phyloP scores from a whole-genome alignment of 2,113 vertebrate genomes.

The Colaptes auratus region DNA sequence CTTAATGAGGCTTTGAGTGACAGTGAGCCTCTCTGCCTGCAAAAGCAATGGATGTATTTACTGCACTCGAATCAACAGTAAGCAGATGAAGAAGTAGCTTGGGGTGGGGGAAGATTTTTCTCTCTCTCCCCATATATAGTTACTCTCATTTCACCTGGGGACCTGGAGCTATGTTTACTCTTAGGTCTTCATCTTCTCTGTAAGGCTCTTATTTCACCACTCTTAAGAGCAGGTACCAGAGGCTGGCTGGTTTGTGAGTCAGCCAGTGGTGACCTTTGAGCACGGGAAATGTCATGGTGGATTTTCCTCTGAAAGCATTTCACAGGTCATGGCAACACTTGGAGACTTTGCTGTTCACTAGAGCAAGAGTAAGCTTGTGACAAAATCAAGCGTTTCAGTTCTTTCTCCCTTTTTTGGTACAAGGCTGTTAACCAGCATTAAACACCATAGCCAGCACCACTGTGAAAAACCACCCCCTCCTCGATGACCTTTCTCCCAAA shows the following conservation, averaged over 20 bases:
- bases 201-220: background rate
- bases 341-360: background rate
- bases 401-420: background rate
- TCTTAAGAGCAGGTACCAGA: background rate
- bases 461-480: background rate
- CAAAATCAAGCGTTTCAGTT: background rate
- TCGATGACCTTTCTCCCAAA: background rate
- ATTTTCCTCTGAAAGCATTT: background rate
- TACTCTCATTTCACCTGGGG: background rate
- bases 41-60: background rate
- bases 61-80: background rate
- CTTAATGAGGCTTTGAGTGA: conserved; percentile 2
- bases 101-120: background rate
- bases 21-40: background rate
- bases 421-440: background rate
- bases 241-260: background rate
- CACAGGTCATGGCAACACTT: background rate
- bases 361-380: background rate
- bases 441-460: background rate
- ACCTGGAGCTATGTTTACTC: background rate
- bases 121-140: background rate
- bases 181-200: background rate
- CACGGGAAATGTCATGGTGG: background rate
- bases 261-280: background rate
- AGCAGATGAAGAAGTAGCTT: background rate